phyloP scores from a whole-genome alignment of 1,140 invertebrate species.

The Camponotus pennsylvanicus region DNA sequence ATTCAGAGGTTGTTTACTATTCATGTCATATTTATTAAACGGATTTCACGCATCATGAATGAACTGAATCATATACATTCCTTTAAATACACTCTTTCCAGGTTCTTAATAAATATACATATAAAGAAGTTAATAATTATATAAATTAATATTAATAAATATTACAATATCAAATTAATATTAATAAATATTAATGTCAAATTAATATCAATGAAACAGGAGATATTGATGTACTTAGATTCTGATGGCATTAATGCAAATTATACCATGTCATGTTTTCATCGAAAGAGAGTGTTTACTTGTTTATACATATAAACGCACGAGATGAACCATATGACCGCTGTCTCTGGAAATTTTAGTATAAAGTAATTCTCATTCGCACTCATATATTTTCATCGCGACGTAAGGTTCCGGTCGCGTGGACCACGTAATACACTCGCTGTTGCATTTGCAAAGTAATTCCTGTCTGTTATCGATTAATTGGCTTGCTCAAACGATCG shows the following conservation, averaged over 20 bases:
- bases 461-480: conserved; percentile 44
- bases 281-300: conserved; percentile 28
- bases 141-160: not conserved
- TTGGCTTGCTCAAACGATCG: conserved; percentile 7
- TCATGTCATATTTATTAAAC: not conserved
- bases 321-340: not conserved
- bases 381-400: conserved; percentile 20
- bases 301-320: not conserved
- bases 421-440: not conserved
- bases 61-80: conserved; percentile 5
- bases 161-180: not conserved
- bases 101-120: not conserved
- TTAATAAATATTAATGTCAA: conserved; percentile 21
- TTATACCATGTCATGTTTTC: conserved; percentile 2
- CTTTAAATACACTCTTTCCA: no score
- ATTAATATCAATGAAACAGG: not conserved
- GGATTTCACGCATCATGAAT: not conserved
- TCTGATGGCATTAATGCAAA: not conserved
- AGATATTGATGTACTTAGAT: not conserved
- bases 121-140: not conserved
- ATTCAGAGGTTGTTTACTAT: no score
- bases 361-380: conserved; percentile 17
- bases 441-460: conserved; percentile 34
- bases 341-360: conserved; percentile 19
- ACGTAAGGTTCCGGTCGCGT: not conserved